A percentile compares a stretch with the other conserved stretches of the same genome.
Evolutionary conservation across 2,797 vertebrate species (phyloP).

Genomic region (Anolis apletophallus): DNA sequence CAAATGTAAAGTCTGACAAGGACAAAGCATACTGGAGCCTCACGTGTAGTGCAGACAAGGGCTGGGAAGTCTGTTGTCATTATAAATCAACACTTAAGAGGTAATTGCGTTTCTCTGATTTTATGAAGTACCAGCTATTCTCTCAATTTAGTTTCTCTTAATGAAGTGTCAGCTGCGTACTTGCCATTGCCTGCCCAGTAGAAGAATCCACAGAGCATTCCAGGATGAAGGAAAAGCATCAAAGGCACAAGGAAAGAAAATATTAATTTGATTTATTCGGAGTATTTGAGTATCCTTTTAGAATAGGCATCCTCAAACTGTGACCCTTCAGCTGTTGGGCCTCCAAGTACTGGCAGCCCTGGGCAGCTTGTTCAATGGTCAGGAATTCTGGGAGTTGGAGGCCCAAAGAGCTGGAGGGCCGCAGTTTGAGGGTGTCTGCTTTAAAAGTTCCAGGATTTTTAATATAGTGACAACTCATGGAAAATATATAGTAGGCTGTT

Average conservation of each 20-base stretch:
- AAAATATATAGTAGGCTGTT: background rate
- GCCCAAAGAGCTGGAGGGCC: too few relatives aligned
- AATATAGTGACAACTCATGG: background rate
- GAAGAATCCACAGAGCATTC: background rate
- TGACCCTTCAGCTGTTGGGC: too few relatives aligned
- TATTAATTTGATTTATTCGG: background rate
- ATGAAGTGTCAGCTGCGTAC: background rate
- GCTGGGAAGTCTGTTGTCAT: background rate
- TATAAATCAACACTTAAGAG: background rate
- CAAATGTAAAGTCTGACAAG: constrained; percentile 20
- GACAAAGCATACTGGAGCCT: background rate
- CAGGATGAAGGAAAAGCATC: background rate
- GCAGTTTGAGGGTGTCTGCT: too few relatives aligned
- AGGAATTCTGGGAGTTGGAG: too few relatives aligned
- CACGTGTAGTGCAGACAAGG: background rate
- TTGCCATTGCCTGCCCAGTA: background rate
- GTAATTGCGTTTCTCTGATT: background rate
- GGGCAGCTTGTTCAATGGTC: too few relatives aligned
- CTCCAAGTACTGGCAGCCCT: too few relatives aligned
- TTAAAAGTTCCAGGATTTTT: too few relatives aligned
- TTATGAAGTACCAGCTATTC: constrained; percentile 3
- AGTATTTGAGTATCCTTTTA: background rate
- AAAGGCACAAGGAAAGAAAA: background rate
- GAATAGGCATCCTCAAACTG: background rate
- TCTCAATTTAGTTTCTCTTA: background rate